phyloP scores from a whole-genome alignment of 2,888 invertebrate species.

The Schizaphis graminum region DNA sequence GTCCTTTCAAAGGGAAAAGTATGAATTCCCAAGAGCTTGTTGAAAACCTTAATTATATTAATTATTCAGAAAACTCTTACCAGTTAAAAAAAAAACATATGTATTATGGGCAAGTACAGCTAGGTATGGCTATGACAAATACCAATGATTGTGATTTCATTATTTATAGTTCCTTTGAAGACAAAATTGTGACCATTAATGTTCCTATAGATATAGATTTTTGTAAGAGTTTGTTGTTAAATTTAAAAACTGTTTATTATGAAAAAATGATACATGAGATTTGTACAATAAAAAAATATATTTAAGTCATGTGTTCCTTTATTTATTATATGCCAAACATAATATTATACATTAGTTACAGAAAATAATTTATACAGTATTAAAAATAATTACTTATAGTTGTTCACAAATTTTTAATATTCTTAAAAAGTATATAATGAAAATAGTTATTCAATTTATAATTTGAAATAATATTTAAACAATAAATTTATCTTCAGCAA shows the following conservation, averaged over 20 bases:
- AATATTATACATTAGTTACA: background rate
- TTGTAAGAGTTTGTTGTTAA: background rate
- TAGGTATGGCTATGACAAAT: background rate
- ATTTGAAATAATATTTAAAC: background rate
- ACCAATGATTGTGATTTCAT: background rate
- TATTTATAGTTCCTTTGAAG: background rate
- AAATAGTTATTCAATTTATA: background rate
- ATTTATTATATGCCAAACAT: background rate
- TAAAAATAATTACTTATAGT: background rate
- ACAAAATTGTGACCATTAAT: background rate
- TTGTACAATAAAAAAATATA: background rate
- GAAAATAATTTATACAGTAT: background rate
- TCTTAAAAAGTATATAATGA: background rate
- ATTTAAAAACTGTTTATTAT: background rate
- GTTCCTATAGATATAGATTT: background rate
- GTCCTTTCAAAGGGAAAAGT: slow-evolving; percentile 21
- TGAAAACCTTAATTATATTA: background rate
- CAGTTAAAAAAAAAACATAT: background rate
- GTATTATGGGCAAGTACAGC: background rate
- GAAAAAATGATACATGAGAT: background rate
- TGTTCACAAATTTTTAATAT: background rate
- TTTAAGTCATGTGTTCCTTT: background rate
- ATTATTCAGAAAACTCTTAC: background rate
- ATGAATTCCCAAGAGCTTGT: slow-evolving; percentile 7
- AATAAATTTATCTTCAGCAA: slow-evolving; percentile 7